These are phyloP conservation scores for Notamacropus eugenii DNA, from an alignment of 2,797 vertebrate species.

Conservation along the genomic window DNA sequence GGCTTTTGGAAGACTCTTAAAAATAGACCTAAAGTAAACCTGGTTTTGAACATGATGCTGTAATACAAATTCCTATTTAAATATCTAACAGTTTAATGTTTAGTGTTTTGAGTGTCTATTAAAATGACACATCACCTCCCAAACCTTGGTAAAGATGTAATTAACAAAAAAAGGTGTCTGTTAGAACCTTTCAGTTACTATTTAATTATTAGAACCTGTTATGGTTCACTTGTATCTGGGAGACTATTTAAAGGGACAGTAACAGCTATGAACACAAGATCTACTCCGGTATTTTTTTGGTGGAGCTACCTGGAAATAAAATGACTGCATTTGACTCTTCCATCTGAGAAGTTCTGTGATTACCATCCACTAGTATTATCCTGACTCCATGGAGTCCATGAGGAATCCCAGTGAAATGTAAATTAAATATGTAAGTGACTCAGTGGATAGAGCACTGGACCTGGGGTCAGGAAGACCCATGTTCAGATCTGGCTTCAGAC, in stretches of 20 bases:
- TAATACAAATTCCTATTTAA: background rate
- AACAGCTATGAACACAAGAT: background rate
- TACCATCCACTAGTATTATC: background rate
- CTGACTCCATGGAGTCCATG: background rate
- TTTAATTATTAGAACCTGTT: background rate
- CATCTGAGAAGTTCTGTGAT: background rate
- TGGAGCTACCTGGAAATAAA: background rate
- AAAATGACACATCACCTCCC: background rate
- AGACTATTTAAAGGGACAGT: background rate
- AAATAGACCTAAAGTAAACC: background rate
- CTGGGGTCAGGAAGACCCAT: background rate
- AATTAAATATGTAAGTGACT: background rate
- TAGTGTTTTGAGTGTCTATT: background rate
- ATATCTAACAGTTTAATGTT: too few species aligned
- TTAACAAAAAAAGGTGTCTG: background rate
- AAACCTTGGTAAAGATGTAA: background rate
- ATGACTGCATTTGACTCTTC: background rate
- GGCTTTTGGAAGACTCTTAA: background rate
- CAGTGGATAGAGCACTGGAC: background rate
- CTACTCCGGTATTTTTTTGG: background rate
- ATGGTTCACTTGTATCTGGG: background rate
- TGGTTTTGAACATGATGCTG: background rate
- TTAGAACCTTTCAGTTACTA: background rate
- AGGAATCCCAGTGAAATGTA: background rate
- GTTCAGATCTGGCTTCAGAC: background rate